These are phyloP conservation scores for Athene cunicularia DNA, from an alignment of 2,113 vertebrate species.

Conservation along the genomic window DNA sequence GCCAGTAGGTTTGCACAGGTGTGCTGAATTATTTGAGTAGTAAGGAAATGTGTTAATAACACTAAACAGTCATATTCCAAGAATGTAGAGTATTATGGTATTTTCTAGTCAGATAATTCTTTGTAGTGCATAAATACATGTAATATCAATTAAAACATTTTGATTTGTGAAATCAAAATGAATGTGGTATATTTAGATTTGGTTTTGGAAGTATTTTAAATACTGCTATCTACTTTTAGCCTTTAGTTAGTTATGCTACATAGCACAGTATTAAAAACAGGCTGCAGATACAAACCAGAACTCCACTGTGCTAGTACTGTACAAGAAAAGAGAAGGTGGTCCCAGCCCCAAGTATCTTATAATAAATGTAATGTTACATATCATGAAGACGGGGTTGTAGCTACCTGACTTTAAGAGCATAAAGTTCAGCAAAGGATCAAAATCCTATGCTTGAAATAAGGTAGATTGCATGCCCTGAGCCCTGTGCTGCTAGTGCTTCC, in stretches of 20 bases:
- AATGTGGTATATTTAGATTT: background rate
- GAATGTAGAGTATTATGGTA: background rate
- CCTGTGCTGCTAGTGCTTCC: background rate
- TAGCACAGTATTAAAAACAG: background rate
- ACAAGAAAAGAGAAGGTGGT: background rate
- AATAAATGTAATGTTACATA: background rate
- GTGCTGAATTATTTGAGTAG: background rate
- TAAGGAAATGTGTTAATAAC: background rate
- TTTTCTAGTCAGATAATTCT: background rate
- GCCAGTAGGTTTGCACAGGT: background rate
- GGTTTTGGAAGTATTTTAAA: background rate
- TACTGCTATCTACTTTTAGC: background rate
- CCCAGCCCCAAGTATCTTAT: background rate
- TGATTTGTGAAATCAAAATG: background rate
- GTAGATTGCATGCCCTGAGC: background rate
- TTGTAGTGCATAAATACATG: background rate
- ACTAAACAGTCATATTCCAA: background rate
- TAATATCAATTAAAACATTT: background rate
- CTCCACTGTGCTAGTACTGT: background rate
- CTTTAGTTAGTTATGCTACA: background rate
- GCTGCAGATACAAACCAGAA: background rate
- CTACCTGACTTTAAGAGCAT: background rate
- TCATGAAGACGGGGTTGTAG: background rate
- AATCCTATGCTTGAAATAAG: background rate
- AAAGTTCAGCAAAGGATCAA: background rate